phyloP scores from a whole-genome alignment of 1,140 invertebrate species.

The Ceratina calcarata region DNA sequence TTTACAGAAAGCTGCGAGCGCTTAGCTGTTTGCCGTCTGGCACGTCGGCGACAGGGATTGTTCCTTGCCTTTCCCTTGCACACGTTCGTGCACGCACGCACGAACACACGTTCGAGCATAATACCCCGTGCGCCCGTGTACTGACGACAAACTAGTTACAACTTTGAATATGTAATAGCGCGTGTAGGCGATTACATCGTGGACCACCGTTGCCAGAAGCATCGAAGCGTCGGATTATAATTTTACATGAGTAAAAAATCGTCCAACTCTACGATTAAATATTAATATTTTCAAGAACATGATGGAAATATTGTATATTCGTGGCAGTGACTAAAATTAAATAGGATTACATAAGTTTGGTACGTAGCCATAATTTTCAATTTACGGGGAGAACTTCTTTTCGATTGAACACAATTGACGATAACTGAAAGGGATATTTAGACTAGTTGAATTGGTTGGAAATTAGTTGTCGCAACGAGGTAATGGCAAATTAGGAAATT shows the following conservation, averaged over 20 bases:
- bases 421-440: conserved; percentile 1
- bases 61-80: conserved; percentile 33
- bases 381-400: no score
- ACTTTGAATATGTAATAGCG: conserved; percentile 68
- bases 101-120: conserved; percentile 40
- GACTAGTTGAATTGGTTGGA: conserved; percentile 47
- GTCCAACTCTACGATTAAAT: not conserved
- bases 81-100: conserved; percentile 12
- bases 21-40: conserved; percentile 65
- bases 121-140: conserved; percentile 39
- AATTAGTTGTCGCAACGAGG: conserved; percentile 47
- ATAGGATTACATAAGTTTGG: no score
- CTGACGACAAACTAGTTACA: conserved; percentile 63
- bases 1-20: conserved; percentile 40
- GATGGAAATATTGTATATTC: no score
- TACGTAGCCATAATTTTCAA: no score
- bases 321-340: no score
- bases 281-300: not conserved
- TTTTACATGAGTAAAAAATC: conserved; percentile 47
- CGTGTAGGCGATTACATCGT: conserved; percentile 61
- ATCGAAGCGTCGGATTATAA: conserved; percentile 60
- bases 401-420: no score
- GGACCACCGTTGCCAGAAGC: conserved; percentile 50
- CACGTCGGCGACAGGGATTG: conserved; percentile 61
- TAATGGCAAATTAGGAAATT: conserved; percentile 49